phyloP scores from a whole-genome alignment of 2,797 vertebrate genomes.

The Amblyopsis hoosieri region DNA sequence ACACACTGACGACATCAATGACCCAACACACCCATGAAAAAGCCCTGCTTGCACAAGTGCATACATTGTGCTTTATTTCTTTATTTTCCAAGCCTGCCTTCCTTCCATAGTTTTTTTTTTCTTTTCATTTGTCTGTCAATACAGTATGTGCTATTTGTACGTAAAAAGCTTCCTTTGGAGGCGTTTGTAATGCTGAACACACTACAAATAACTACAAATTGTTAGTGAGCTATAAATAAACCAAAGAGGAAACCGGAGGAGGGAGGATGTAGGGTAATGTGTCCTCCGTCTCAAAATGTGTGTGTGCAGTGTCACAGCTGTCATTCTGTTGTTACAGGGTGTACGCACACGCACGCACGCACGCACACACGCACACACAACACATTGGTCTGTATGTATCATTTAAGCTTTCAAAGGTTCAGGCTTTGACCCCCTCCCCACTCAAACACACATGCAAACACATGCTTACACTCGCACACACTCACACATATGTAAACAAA shows the following conservation, averaged over 20 bases:
- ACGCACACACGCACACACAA: not conserved
- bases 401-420: not conserved
- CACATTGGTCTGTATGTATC: not conserved
- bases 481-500: slow-evolving; percentile 1
- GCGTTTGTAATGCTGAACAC: slow-evolving; percentile 22
- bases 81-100: slow-evolving; percentile 28
- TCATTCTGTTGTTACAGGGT: not conserved
- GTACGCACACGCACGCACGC: not conserved
- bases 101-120: slow-evolving; percentile 33
- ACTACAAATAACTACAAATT: slow-evolving; percentile 53
- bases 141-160: slow-evolving; percentile 39
- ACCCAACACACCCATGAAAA: slow-evolving; percentile 61
- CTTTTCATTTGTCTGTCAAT: slow-evolving; percentile 57
- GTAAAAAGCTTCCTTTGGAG: slow-evolving; percentile 43
- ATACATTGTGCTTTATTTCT: slow-evolving; percentile 58
- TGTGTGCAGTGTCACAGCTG: slow-evolving; percentile 19
- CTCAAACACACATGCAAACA: slow-evolving; percentile 2
- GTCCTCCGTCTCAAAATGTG: slow-evolving; percentile 41
- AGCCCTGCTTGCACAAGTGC: slow-evolving; percentile 60
- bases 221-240: slow-evolving; percentile 55
- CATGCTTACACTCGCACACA: not conserved
- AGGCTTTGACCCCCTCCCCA: not conserved
- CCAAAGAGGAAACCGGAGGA: slow-evolving; percentile 48
- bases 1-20: slow-evolving; percentile 35
- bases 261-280: slow-evolving; percentile 41